Conservation (phyloP, 2,113 vertebrate genomes). For the Damaliscus lunatus region DNA sequence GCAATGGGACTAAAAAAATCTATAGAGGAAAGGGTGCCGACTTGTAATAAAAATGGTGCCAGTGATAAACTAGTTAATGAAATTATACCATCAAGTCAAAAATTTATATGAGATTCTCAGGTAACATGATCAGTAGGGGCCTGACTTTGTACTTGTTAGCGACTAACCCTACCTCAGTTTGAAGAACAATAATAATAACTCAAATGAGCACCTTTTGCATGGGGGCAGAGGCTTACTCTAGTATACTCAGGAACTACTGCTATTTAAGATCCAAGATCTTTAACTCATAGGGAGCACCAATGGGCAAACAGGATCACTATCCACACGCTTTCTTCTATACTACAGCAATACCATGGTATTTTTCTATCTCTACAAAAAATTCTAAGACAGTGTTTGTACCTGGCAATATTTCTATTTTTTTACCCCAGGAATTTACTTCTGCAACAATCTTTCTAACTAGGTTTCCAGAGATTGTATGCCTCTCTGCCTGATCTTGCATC, state of each 20-base stretch:
- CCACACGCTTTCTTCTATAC: background rate
- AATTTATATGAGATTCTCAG: background rate
- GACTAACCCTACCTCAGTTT: background rate
- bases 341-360: background rate
- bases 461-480: background rate
- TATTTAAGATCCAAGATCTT: background rate
- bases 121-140: background rate
- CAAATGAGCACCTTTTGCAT: background rate
- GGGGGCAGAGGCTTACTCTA: background rate
- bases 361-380: slow-evolving; percentile 6
- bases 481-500: background rate
- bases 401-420: slow-evolving; percentile 17
- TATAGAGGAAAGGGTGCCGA: background rate
- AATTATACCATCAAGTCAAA: background rate
- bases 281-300: background rate
- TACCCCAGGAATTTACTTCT: background rate
- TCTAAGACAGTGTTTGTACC: background rate
- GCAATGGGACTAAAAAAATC: background rate
- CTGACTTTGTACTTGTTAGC: background rate
- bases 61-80: background rate
- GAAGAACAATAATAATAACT: background rate
- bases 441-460: background rate
- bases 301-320: background rate
- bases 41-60: background rate
- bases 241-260: background rate